Evolutionary conservation across 2,797 vertebrate genomes (phyloP).

Genomic region (Crocidura indochinensis): DNA sequence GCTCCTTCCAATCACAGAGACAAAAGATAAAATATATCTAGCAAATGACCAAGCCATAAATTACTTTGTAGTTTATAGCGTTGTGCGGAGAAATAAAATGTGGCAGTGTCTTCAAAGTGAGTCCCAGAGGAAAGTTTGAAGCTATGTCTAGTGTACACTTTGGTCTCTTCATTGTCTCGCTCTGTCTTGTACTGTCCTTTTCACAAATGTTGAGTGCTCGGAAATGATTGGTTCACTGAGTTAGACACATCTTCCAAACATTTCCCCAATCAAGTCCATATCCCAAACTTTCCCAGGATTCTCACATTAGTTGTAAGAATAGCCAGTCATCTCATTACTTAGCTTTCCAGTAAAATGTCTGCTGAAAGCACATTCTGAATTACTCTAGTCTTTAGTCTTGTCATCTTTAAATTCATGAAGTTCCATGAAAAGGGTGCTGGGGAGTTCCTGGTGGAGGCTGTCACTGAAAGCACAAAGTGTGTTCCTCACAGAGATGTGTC

Average conservation of each 20-base stretch:
- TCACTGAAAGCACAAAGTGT: background rate
- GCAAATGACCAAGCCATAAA: background rate
- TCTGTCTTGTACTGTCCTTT: accelerated
- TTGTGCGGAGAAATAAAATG: background rate
- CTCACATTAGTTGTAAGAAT: background rate
- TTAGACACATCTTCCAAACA: background rate
- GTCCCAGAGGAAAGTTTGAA: background rate
- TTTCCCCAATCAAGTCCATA: background rate
- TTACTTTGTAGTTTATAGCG: background rate
- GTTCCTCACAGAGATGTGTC: accelerated
- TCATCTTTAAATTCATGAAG: background rate
- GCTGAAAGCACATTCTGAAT: background rate
- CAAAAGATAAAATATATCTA: background rate
- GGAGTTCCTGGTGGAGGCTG: too few relatives aligned
- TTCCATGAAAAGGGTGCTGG: background rate
- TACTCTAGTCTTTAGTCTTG: background rate
- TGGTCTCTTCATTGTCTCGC: background rate
- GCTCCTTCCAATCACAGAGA: background rate
- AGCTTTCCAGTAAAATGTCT: background rate
- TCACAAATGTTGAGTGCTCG: background rate
- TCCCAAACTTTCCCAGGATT: background rate
- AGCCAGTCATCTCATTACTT: background rate
- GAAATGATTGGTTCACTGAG: background rate
- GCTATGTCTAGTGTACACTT: background rate
- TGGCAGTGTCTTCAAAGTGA: background rate